Evolutionary conservation across 2,113 vertebrate species (phyloP).

Genomic region (Otocyon megalotis): DNA sequence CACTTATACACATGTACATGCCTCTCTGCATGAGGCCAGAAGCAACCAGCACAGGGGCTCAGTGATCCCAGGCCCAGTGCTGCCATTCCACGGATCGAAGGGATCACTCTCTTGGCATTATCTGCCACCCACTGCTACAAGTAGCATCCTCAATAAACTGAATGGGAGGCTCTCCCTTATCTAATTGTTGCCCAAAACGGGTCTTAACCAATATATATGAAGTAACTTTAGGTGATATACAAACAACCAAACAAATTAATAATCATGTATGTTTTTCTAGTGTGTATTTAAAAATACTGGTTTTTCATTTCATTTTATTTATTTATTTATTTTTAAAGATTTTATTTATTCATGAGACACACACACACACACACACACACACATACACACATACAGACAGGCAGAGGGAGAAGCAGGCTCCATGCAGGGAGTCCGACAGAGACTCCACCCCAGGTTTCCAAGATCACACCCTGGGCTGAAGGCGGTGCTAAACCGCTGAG

Average conservation of each 20-base stretch:
- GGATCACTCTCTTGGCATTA: not conserved
- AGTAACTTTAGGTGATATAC: not conserved
- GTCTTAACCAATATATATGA: not conserved
- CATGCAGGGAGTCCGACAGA: too few relatives aligned
- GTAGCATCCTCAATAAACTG: not conserved
- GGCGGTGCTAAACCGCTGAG: too few relatives aligned
- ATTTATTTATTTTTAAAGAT: too few relatives aligned
- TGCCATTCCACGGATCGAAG: accelerated
- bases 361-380: too few relatives aligned
- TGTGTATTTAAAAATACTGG: not conserved
- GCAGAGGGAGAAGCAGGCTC: too few relatives aligned
- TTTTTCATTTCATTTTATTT: not conserved
- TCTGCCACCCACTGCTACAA: not conserved
- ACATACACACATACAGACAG: too few relatives aligned
- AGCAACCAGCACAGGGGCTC: not conserved
- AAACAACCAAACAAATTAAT: not conserved
- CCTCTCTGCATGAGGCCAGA: too few relatives aligned
- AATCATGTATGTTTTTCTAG: not conserved
- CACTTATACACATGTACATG: not conserved
- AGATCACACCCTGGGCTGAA: too few relatives aligned
- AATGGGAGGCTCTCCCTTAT: not conserved
- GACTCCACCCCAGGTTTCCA: too few relatives aligned
- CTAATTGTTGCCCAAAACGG: not conserved
- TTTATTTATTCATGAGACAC: too few relatives aligned
- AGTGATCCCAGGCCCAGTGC: not conserved